These are phyloP conservation scores for Lophius americanus DNA, from an alignment of 2,797 vertebrate species.

Conservation along the genomic window DNA sequence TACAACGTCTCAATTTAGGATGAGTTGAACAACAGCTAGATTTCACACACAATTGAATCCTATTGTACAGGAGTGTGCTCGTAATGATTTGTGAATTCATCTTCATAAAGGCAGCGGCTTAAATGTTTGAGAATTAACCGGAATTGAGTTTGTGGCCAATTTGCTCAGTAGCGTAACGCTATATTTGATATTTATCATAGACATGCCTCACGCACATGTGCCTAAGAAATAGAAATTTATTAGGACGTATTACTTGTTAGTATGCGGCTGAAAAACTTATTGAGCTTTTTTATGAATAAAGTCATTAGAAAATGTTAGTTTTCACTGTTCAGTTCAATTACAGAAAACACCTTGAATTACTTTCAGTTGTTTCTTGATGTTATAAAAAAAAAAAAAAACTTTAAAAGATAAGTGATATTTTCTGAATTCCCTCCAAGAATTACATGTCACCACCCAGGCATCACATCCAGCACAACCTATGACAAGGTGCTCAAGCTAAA, in stretches of 20 bases:
- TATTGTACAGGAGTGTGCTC: conserved; percentile 22
- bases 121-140: conserved; percentile 27
- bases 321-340: too few relatives aligned
- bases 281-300: neutral
- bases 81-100: conserved; percentile 40
- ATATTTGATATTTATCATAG: conserved; percentile 22
- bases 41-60: conserved; percentile 39
- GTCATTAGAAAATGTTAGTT: too few relatives aligned
- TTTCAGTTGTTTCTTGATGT: conserved; percentile 13
- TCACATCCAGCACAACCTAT: conserved; percentile 38
- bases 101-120: conserved; percentile 32
- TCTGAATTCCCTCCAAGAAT: conserved; percentile 30
- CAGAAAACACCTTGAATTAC: neutral
- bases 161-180: conserved; percentile 16
- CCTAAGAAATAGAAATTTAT: conserved; percentile 25
- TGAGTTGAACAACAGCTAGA: conserved; percentile 48
- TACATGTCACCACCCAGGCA: conserved; percentile 44
- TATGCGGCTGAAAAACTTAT: conserved; percentile 5
- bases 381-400: conserved; percentile 27
- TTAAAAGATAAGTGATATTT: conserved; percentile 29
- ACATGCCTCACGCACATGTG: neutral
- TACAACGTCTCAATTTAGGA: conserved; percentile 41
- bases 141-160: conserved; percentile 17
- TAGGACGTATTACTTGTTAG: neutral
- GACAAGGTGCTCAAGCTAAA: conserved; percentile 60